Evolutionary conservation across 2,797 vertebrate species (phyloP).

Genomic region (Erethizon dorsatum): DNA sequence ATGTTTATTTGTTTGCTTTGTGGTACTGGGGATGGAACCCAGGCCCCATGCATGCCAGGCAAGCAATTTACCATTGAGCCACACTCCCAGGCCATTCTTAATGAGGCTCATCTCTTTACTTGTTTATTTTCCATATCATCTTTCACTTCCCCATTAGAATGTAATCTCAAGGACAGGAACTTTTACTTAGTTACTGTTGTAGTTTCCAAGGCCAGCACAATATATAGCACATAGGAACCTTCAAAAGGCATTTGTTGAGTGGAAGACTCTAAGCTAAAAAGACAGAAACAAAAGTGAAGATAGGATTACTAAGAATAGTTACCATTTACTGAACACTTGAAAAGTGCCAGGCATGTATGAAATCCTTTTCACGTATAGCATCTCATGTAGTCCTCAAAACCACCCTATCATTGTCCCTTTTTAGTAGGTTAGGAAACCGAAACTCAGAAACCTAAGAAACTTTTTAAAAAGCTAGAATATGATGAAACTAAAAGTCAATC

Average conservation of each 20-base stretch:
- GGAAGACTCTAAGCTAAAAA: constrained; percentile 59
- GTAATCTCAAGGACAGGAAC: constrained; percentile 4
- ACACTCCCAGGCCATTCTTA: background rate
- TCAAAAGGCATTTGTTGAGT: constrained; percentile 11
- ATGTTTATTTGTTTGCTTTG: background rate
- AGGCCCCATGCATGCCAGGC: background rate
- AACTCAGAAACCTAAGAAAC: constrained; percentile 43
- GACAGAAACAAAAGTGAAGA: constrained; percentile 38
- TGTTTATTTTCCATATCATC: background rate
- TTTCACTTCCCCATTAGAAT: background rate
- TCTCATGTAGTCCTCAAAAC: constrained; percentile 10
- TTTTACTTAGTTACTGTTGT: constrained; percentile 48
- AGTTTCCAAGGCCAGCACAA: constrained; percentile 37
- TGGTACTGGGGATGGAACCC: background rate
- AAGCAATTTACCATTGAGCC: background rate
- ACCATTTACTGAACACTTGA: constrained; percentile 42
- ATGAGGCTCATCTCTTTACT: constrained; percentile 23
- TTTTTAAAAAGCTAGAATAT: constrained; percentile 35
- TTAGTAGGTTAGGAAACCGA: constrained; percentile 28
- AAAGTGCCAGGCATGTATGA: background rate
- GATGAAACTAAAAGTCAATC: constrained; percentile 37
- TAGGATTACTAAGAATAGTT: constrained; percentile 43
- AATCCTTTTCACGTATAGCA: constrained; percentile 7
- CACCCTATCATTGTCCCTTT: background rate
- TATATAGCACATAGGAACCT: background rate